phyloP scores from a whole-genome alignment of 1,140 invertebrate genomes.

The Eciton burchellii region DNA sequence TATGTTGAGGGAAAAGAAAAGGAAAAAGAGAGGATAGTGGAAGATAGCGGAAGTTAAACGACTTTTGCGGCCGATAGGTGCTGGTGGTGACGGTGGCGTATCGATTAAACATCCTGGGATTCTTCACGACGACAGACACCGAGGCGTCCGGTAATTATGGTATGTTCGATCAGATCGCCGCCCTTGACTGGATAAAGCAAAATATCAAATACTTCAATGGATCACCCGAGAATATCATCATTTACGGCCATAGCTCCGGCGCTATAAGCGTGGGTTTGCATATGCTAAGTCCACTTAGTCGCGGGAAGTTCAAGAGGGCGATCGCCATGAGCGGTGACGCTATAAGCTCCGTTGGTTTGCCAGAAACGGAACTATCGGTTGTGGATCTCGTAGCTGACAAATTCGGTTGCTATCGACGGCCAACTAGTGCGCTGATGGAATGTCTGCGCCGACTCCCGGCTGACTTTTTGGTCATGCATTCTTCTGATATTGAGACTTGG shows the following conservation, averaged over 20 bases:
- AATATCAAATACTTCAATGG: slow-evolving; percentile 96
- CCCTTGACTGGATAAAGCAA: slow-evolving; percentile 93
- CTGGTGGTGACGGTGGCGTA: slow-evolving; percentile 92
- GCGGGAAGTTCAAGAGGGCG: slow-evolving; percentile 88
- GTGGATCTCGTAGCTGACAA: slow-evolving; percentile 87
- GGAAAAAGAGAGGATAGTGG: neutral
- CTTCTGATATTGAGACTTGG: slow-evolving; percentile 89
- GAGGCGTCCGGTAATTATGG: slow-evolving; percentile 96
- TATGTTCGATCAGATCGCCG: slow-evolving; percentile 95
- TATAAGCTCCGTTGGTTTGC: slow-evolving; percentile 82
- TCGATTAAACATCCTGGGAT: slow-evolving; percentile 95
- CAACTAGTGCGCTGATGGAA: slow-evolving; percentile 88
- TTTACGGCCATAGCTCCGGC: slow-evolving; percentile 95
- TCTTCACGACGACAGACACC: slow-evolving; percentile 93
- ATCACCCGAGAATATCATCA: slow-evolving; percentile 92
- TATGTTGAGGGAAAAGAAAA: neutral
- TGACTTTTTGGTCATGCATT: slow-evolving; percentile 87
- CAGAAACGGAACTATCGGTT: slow-evolving; percentile 83
- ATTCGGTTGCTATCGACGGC: slow-evolving; percentile 89
- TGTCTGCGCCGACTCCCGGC: slow-evolving; percentile 88
- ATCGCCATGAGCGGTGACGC: slow-evolving; percentile 92
- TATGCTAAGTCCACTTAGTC: slow-evolving; percentile 88
- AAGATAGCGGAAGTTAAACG: slow-evolving; percentile 11
- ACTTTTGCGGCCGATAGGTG: slow-evolving; percentile 85
- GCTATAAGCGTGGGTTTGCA: slow-evolving; percentile 91